Evolutionary conservation across 2,797 vertebrate genomes (phyloP).

Genomic region (Morus bassanus): DNA sequence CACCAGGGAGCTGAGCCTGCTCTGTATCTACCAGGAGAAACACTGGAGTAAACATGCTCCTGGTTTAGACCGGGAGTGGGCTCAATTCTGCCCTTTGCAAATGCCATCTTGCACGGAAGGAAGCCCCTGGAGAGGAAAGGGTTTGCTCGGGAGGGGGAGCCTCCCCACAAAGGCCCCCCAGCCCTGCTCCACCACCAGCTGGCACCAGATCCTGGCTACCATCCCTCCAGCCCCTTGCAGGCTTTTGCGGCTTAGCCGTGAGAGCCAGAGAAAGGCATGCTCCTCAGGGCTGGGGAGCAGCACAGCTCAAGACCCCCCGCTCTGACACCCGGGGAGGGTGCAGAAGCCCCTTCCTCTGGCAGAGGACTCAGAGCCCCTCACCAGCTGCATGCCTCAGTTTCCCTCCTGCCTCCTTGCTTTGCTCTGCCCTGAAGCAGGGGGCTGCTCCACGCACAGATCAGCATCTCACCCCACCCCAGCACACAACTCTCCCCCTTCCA

Average conservation of each 20-base stretch:
- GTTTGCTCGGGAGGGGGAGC: background rate
- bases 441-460: background rate
- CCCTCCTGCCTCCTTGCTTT: background rate
- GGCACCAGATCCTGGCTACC: background rate
- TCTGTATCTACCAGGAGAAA: background rate
- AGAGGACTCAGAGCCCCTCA: background rate
- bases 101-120: background rate
- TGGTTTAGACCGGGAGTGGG: background rate
- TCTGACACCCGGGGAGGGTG: rapidly evolving
- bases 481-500: background rate
- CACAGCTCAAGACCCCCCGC: background rate
- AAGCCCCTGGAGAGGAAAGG: background rate
- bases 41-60: background rate
- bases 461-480: background rate
- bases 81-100: rapidly evolving
- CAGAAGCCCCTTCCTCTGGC: background rate
- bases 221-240: background rate
- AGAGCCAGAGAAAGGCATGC: background rate
- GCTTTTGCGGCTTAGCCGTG: background rate
- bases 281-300: background rate
- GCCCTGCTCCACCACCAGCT: background rate
- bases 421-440: background rate
- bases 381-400: background rate
- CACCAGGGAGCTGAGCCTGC: background rate
- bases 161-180: background rate